Base-by-base conservation (phyloP, 2,113 vertebrate species). In the Melanotaenia duboulayi region DNA sequence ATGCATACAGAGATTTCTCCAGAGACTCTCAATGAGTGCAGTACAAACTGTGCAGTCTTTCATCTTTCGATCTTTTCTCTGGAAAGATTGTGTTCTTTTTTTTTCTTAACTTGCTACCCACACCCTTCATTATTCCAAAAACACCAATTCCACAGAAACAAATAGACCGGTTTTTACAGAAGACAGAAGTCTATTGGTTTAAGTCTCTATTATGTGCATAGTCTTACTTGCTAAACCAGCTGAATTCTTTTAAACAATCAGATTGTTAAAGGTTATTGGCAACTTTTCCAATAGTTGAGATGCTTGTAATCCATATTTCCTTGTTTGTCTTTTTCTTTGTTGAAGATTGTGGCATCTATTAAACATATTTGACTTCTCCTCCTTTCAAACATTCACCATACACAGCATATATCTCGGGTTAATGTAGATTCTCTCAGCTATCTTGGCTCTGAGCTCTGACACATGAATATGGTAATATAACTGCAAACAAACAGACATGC, bases 161-260 rank as follows among this genome's bases (percentile, higher is more conserved):
- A 46, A 61, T 51, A 35, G 39, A 52, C 42, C 11, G 61, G 52
- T 82, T 78, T 80, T 32, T 59, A 16, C 23, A 37, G 46, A 54
- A 20, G 50, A 62, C 7, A 46, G 5, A 19, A 32, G 25, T 14
- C 4, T 56, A 8, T 48, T 65, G 32, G 20, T 71, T 76, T 35
- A 23, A 58, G 59, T 4, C 60, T 65, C 11, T 49, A 46, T 28
- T n/a, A 7, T 42, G 58, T 37, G 28, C 11, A 40, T n/a, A 54
- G 82, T 68, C 42, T 67, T 56, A 63, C 84, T 46, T 50, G 82
- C 58, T 77, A 25, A 81, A 75, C 80, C 61, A 9, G 86, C 42
- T 54, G 70, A 75, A 78, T 73, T 71, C 22, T 48, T 65, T 4
- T 0, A 2, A 78, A 58, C 25, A 64, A 76, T 80, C 2, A 3